These are phyloP conservation scores for Euphydryas editha DNA, from an alignment of 2,888 invertebrate species.

Conservation along the genomic window DNA sequence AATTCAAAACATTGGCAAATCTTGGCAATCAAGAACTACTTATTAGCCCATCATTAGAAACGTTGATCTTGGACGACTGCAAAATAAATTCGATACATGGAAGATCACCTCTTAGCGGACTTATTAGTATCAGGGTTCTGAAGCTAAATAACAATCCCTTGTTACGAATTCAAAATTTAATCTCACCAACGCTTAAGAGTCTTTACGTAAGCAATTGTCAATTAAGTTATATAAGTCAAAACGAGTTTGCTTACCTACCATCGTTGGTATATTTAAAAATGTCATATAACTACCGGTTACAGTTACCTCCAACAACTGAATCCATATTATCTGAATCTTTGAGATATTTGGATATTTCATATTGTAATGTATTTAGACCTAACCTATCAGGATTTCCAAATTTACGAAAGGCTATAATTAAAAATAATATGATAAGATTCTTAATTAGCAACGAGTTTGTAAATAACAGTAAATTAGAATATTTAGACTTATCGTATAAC, in stretches of 20 bases:
- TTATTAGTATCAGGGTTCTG: constrained; percentile 80
- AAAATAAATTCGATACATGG: constrained; percentile 82
- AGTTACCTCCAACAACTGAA: constrained; percentile 68
- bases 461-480: constrained; percentile 84
- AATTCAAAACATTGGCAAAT: constrained; percentile 79
- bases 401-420: constrained; percentile 82
- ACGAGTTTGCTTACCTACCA: constrained; percentile 83
- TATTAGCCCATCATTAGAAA: constrained; percentile 82
- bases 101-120: constrained; percentile 74
- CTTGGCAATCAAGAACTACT: constrained; percentile 79
- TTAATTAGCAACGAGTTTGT: constrained; percentile 84
- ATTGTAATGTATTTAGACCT: constrained; percentile 84
- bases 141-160: constrained; percentile 82
- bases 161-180: constrained; percentile 69
- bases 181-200: constrained; percentile 77
- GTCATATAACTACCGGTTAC: constrained; percentile 84
- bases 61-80: constrained; percentile 85
- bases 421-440: constrained; percentile 85
- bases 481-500: constrained; percentile 87
- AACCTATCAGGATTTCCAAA: constrained; percentile 85
- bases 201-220: constrained; percentile 85
- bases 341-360: constrained; percentile 83
- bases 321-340: constrained; percentile 80
- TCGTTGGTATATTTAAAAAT: constrained; percentile 84
- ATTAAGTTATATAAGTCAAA: constrained; percentile 75